Percentiles rank a stretch among this genome's conserved stretches.
Evolutionary conservation across 2,797 vertebrate species (phyloP).

Genomic region (Champsocephalus gunnari): DNA sequence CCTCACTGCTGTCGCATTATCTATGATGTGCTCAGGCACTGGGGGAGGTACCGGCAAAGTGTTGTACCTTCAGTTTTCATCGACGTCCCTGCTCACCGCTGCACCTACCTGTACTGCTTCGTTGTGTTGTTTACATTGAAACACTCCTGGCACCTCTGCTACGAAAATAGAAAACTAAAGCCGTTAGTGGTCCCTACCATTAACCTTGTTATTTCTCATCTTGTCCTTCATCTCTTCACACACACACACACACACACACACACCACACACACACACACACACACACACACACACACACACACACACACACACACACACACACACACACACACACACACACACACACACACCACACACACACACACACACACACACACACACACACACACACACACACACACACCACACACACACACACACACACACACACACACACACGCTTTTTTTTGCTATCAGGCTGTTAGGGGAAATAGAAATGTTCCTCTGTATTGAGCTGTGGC

Average conservation of each 20-base stretch:
- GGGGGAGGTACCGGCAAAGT: conserved; percentile 40
- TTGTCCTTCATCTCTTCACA: conserved; percentile 30
- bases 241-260: background rate
- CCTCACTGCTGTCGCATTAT: conserved; percentile 56
- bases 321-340: conserved; percentile 15
- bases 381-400: conserved; percentile 5
- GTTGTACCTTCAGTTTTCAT: conserved; percentile 42
- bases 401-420: background rate
- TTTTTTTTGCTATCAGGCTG: conserved; percentile 49
- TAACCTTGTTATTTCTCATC: conserved; percentile 64
- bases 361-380: background rate
- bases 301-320: conserved; percentile 33
- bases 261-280: conserved; percentile 2
- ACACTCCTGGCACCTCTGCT: conserved; percentile 41
- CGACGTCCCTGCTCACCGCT: background rate
- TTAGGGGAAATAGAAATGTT: conserved; percentile 66
- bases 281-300: background rate
- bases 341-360: background rate
- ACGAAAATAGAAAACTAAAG: conserved; percentile 59
- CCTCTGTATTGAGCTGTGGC: conserved; percentile 62
- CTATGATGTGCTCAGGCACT: conserved; percentile 44
- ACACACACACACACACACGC: conserved; percentile 31
- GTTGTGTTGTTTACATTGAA: conserved; percentile 66
- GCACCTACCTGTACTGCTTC: conserved; percentile 22
- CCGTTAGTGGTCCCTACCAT: conserved; percentile 43